Evolutionary conservation across 2,888 invertebrate genomes (phyloP).

Genomic region (Noctua janthina): DNA sequence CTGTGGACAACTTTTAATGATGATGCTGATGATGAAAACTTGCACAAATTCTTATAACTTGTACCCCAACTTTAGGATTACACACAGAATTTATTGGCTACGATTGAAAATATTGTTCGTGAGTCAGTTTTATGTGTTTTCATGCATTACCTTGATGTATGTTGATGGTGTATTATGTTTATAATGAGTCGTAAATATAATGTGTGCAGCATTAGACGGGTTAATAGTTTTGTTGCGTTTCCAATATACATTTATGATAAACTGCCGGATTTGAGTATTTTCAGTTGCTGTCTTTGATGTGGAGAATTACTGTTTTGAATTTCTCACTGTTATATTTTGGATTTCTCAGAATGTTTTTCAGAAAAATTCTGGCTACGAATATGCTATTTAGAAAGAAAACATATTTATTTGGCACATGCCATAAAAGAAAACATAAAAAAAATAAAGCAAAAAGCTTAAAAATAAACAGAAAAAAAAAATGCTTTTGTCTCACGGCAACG

Average conservation of each 20-base stretch:
- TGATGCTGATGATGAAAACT: neutral
- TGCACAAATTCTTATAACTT: slow-evolving; percentile 59
- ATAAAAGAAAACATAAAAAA: too few species aligned
- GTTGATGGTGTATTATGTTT: slow-evolving; percentile 75
- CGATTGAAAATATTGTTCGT: slow-evolving; percentile 83
- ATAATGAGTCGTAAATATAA: slow-evolving; percentile 72
- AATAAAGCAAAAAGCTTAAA: too few species aligned
- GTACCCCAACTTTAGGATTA: slow-evolving; percentile 71
- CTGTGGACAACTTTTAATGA: neutral
- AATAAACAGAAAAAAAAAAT: too few species aligned
- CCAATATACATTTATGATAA: slow-evolving; percentile 50
- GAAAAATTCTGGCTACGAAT: neutral
- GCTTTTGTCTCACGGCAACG: too few species aligned
- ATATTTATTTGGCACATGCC: too few species aligned
- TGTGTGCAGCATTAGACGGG: slow-evolving; percentile 52
- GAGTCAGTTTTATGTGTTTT: slow-evolving; percentile 81
- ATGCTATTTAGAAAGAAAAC: neutral
- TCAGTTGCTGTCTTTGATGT: slow-evolving; percentile 1
- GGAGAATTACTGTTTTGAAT: neutral
- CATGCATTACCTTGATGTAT: slow-evolving; percentile 78
- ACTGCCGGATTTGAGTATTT: slow-evolving; percentile 36
- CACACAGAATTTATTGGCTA: slow-evolving; percentile 79
- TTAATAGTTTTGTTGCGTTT: slow-evolving; percentile 60
- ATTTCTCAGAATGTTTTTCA: neutral
- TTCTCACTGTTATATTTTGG: neutral